Evolutionary conservation across 2,888 invertebrate species (phyloP).

Genomic region (Machimus rusticus): DNA sequence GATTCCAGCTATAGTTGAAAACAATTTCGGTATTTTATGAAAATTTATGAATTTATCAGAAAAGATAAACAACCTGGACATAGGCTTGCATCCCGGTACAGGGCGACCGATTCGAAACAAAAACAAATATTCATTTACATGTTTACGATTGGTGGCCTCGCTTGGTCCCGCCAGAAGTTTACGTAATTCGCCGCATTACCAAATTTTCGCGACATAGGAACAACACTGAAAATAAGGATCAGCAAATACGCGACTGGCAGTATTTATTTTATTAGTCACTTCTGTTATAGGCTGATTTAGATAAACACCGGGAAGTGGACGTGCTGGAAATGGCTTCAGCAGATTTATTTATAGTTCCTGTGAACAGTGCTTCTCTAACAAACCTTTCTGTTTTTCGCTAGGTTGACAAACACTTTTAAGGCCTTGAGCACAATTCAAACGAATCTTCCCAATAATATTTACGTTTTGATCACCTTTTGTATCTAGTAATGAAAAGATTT

Average conservation of each 20-base stretch:
- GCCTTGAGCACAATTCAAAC: not conserved
- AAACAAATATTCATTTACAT: not conserved
- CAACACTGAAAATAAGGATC: not conserved
- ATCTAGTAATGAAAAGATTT: too few species aligned
- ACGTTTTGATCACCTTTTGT: not conserved
- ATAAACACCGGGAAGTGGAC: not conserved
- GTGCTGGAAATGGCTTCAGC: not conserved
- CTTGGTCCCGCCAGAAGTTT: not conserved
- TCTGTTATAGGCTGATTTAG: not conserved
- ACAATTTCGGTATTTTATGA: not conserved
- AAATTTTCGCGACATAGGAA: not conserved
- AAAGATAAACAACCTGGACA: not conserved
- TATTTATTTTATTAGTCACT: not conserved
- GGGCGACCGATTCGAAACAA: not conserved
- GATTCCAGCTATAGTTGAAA: not conserved
- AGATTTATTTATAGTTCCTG: not conserved
- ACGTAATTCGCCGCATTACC: not conserved
- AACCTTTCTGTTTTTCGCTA: not conserved
- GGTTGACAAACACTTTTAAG: not conserved
- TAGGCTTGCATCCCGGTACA: not conserved
- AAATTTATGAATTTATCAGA: not conserved
- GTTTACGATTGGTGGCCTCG: not conserved
- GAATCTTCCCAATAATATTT: not conserved
- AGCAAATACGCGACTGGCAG: not conserved
- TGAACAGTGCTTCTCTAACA: not conserved